phyloP scores from a whole-genome alignment of 2,113 vertebrate genomes.

The Motacilla alba region DNA sequence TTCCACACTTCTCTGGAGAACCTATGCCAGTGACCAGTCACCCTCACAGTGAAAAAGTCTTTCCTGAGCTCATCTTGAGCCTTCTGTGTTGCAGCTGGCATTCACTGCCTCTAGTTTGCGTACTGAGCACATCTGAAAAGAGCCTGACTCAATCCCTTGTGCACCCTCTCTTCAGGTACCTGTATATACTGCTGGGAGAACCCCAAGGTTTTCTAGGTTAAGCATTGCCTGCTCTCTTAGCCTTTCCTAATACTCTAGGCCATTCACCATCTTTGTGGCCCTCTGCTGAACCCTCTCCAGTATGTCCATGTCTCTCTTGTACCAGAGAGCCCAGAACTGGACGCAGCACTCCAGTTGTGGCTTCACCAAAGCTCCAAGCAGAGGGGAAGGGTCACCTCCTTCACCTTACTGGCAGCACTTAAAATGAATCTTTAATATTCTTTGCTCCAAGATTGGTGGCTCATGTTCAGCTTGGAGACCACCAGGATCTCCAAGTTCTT shows the following conservation, averaged over 20 bases:
- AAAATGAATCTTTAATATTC: background rate
- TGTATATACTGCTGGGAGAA: background rate
- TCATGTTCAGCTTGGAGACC: background rate
- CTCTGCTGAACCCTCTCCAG: background rate
- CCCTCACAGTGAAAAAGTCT: background rate
- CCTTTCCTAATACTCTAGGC: background rate
- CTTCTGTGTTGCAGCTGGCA: fast-evolving
- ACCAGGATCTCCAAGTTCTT: background rate
- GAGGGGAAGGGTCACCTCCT: background rate
- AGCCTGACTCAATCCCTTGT: background rate
- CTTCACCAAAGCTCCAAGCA: background rate
- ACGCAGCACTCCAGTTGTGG: background rate
- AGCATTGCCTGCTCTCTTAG: background rate
- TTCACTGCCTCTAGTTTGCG: background rate
- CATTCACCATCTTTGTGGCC: background rate
- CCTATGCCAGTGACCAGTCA: background rate
- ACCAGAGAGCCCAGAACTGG: background rate
- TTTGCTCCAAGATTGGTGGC: background rate
- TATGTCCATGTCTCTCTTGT: background rate
- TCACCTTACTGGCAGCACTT: fast-evolving
- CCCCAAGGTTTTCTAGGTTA: background rate
- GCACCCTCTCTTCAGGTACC: background rate
- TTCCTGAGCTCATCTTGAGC: background rate
- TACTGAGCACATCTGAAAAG: background rate
- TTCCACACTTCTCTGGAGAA: background rate